Percentiles rank a stretch among this genome's conserved stretches.
phyloP scores from a whole-genome alignment of 2,797 vertebrate genomes.

The Rhinophrynus dorsalis region DNA sequence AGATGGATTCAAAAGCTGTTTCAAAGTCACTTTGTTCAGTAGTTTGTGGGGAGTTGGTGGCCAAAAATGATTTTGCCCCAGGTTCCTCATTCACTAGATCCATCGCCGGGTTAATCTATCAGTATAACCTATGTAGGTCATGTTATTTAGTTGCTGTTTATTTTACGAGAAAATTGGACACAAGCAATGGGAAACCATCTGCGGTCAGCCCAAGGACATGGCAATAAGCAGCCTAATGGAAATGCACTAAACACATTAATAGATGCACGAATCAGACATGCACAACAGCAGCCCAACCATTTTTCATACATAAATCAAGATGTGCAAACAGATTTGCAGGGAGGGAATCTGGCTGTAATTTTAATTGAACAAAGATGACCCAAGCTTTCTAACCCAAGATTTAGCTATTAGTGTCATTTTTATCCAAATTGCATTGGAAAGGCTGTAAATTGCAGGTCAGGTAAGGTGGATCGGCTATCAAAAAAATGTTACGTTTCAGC shows the following conservation, averaged over 20 bases:
- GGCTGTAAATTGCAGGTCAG: background rate
- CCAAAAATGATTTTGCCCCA: background rate
- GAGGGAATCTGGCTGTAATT: background rate
- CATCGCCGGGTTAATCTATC: too few relatives aligned
- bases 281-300: background rate
- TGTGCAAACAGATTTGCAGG: constrained; percentile 5
- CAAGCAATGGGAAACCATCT: background rate
- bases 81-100: too few relatives aligned
- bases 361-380: background rate
- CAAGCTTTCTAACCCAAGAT: constrained; percentile 28
- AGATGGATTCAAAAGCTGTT: too few relatives aligned
- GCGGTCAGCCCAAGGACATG: background rate
- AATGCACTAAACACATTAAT: background rate
- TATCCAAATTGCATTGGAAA: constrained; percentile 6
- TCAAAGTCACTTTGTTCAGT: too few relatives aligned
- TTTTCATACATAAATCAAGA: constrained; percentile 16
- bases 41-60: too few relatives aligned
- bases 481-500: background rate
- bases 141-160: too few relatives aligned
- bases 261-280: background rate
- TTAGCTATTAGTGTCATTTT: background rate
- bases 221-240: background rate
- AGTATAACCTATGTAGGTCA: too few relatives aligned
- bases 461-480: background rate
- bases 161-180: background rate